A percentile compares a stretch with the other conserved stretches of the same genome.
Evolutionary conservation across 2,797 vertebrate genomes (phyloP).

Genomic region (Natrix natrix): DNA sequence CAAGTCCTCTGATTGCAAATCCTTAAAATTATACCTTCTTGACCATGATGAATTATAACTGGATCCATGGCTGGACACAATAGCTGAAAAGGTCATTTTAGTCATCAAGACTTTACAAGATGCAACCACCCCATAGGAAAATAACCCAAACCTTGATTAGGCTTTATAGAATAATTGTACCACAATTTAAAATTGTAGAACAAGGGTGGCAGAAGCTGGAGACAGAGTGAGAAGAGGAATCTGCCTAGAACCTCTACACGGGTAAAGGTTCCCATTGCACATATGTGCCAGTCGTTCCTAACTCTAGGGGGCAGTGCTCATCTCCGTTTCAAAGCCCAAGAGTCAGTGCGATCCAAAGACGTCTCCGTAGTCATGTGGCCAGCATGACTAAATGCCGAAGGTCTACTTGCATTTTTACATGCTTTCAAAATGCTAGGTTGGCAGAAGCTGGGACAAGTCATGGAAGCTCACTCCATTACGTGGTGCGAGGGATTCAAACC

Average conservation of each 20-base stretch:
- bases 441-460: too few relatives aligned
- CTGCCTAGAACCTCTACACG: not conserved
- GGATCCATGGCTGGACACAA: not conserved
- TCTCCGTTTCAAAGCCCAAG: too few relatives aligned
- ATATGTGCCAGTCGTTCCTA: too few relatives aligned
- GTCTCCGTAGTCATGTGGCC: too few relatives aligned
- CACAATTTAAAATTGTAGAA: not conserved
- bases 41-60: not conserved
- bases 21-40: not conserved
- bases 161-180: not conserved
- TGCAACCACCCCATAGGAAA: not conserved
- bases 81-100: not conserved
- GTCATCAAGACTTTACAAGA: not conserved
- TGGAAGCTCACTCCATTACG: too few relatives aligned
- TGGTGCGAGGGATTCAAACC: too few relatives aligned
- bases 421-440: too few relatives aligned
- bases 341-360: too few relatives aligned
- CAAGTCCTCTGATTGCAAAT: not conserved
- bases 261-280: too few relatives aligned
- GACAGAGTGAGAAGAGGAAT: not conserved
- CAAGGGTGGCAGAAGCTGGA: not conserved
- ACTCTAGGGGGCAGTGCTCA: too few relatives aligned
- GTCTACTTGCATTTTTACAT: too few relatives aligned
- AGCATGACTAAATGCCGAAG: too few relatives aligned
- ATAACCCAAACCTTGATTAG: not conserved